Evolutionary conservation across 1,140 invertebrate genomes (phyloP), one percentile per base, ranked within the genome.

Genomic region (Neodiprion fabricii): DNA sequence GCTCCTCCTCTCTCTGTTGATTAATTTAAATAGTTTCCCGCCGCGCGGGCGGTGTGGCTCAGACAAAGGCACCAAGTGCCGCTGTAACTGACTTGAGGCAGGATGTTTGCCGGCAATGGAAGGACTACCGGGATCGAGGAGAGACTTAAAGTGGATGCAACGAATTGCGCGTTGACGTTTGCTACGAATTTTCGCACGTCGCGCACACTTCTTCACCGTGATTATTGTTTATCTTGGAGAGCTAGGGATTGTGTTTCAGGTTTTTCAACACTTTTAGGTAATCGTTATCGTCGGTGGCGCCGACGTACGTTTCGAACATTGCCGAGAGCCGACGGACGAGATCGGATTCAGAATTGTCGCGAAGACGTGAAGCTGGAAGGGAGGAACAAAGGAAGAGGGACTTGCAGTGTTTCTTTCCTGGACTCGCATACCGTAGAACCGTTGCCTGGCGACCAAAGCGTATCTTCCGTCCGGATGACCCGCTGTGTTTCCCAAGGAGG

Each of bases 1-100:
- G 28, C 28, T 40, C 28, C 28, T 40, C 1, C 53, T 61, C n/a
- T 17, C 53, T 14, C 79, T 79, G 79, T 80, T 80, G 79, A 80
- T 80, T 79, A 79, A 80, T 79, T 80, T 79, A 80, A 80, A 79
- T 80, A 79, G 79, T 80, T 78, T 76, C 70, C 71, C 40, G 71
- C 48, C 40, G 76, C 50, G 72, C 47, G 28, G 50, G 72, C 48
- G 49, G 76, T 66, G 72, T 50, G 48, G 50, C 48, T 72, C 68
- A 76, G 78, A 80, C 78, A 80, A 79, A 79, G 75, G 76, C 67
- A 67, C 53, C 53, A 61, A 61, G 53, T 61, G 53, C 53, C 7
- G 53, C n/a, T 61, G 53, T 17, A 40, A 40, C 28, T 40, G 28
- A 40, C 28, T 40, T 40, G 2, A 40, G 28, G 1, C 28, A 5